phyloP scores from a whole-genome alignment of 2,113 vertebrate genomes.

The Hyla sarda region DNA sequence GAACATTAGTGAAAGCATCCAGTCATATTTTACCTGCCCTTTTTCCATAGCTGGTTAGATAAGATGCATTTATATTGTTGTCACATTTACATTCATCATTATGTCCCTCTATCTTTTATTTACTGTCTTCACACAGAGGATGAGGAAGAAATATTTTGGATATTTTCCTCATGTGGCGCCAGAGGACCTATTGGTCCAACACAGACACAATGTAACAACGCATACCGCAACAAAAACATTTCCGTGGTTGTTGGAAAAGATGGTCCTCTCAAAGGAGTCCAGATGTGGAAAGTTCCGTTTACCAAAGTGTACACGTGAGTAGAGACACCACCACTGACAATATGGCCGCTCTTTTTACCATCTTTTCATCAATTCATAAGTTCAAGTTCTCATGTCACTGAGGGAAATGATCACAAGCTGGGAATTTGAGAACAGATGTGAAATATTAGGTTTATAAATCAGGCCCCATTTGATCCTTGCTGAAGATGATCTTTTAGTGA shows the following conservation, averaged over 20 bases:
- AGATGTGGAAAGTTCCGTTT: slow-evolving; percentile 83
- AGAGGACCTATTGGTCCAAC: slow-evolving; percentile 83
- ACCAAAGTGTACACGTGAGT: slow-evolving; percentile 83
- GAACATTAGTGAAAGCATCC: not conserved
- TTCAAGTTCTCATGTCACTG: not conserved
- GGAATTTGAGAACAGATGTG: not conserved
- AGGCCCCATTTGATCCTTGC: not conserved
- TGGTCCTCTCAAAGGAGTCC: slow-evolving; percentile 78
- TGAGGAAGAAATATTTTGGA: slow-evolving; percentile 76
- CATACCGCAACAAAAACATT: slow-evolving; percentile 80
- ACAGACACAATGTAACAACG: slow-evolving; percentile 85
- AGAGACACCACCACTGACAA: not conserved
- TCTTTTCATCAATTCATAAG: not conserved
- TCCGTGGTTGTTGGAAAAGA: slow-evolving; percentile 79
- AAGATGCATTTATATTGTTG: not conserved
- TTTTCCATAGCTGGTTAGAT: not conserved
- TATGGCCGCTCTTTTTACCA: not conserved
- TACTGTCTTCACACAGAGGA: slow-evolving; percentile 61
- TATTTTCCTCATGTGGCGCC: slow-evolving; percentile 84
- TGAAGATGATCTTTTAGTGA: not conserved
- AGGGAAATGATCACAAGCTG: not conserved
- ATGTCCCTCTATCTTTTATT: not conserved
- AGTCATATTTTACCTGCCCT: not conserved
- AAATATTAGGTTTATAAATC: not conserved
- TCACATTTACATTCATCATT: not conserved